Evolutionary conservation across 2,797 vertebrate species (phyloP), one percentile per base, ranked within the genome.

Genomic region (Pseudochirops cupreus): DNA sequence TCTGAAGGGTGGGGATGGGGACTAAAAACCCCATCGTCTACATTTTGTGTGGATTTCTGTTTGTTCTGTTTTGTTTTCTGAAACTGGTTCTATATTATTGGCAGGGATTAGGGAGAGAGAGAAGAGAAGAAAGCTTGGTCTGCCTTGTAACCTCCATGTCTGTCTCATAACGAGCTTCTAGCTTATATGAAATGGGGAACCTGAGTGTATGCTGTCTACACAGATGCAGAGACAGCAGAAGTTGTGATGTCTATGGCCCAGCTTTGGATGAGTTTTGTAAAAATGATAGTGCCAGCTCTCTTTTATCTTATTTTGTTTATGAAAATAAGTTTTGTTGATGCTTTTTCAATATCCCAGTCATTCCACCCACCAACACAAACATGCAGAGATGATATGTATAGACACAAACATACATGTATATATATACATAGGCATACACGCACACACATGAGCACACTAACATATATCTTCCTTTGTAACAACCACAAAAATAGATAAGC

Each of bases 121-220:
- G 59, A 91, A 59, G 5, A 67, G 50, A 90, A 0, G 12, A 3
- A 31, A 13, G 5, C n/a, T 82, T 82, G 67, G 7, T 39, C 39
- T 46, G 18, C 16, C n/a, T 82, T 82, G 18, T 21, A 39, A 10
- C 52, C 56, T n/a, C 18, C 12, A 13, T 92, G 33, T 33, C 28
- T 90, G 24, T 58, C 56, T 91, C 56, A 56, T 90, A 87, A 62
- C n/a, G 53, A 53, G 18, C n/a, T 94, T 94, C 95, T 24, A 28
- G 91, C 7, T 90, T 5, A 0, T 31, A n/a, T 55, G 16, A 93
- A 50, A 28, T 53, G 1, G 3, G 46, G 12, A 24, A 58, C 3
- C 4, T 33, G 46, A 39, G 62, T 52, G n/a, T 1, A 1, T 9
- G 21, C 10, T 54, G 74, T 90, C 18, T 31, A 56, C 50, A 91